Base-by-base conservation (phyloP, 2,888 invertebrate genomes). In the Leptinotarsa rubiginosa region DNA sequence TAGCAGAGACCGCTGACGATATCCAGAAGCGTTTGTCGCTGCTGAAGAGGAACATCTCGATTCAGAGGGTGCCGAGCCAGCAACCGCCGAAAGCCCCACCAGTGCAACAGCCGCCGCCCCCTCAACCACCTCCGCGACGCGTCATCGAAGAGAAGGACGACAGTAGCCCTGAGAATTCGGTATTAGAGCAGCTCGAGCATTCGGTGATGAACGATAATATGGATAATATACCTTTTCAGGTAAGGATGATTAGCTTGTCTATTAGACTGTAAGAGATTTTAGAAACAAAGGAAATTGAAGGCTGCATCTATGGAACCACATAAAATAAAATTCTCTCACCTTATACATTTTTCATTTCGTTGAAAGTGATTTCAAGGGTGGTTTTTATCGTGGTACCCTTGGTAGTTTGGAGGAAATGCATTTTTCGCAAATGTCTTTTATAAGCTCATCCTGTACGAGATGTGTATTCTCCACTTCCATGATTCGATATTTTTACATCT, bases 201-300 rank as follows among this genome's bases (percentile, higher is more conserved):
- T 86, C 86, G 4, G 84, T 87, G 69, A 81, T 87, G 75, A 82
- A 83, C 20, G 87, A 87, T 65, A 86, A 85, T 76, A 56, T 59
- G 15, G 87, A 87, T 65, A 69, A 64, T 56, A 85, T 86, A 73
- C 85, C 87, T 50, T 88, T 87, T 81, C 88, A 87, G 83, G 87
- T 87, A 79, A 59, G 62, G 47, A 64, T 18, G 4, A 62, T 31
- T 62, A 10, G 10, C 41, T 41, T 41, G 10, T 41, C 41, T 41
- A 10, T 41, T 41, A 41, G 7, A 2, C 41, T 41, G 10, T 41
- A 2, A 10, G 41, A 10, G 2, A 41, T 7, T 41, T 41, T 2
- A 41, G 31, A 41, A 41, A 10, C 41, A 12, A 41, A 12, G 31
- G 10, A 31, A 31, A 31, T 31, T 31, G 31, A 31, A 31, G 25